phyloP scores from a whole-genome alignment of 2,797 vertebrate species.

The Malurus splendens region DNA sequence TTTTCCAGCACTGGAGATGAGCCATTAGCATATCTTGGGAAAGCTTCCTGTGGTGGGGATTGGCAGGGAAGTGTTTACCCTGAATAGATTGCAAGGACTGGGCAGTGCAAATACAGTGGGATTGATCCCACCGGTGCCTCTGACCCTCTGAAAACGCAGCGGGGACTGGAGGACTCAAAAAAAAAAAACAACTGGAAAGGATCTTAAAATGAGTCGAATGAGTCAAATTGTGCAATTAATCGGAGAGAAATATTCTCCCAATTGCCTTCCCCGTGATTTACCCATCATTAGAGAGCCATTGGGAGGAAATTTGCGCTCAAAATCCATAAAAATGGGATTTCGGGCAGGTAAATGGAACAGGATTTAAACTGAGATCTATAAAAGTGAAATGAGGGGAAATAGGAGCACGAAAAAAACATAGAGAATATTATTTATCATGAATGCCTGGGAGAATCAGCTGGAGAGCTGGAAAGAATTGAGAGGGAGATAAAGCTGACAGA shows the following conservation, averaged over 20 bases:
- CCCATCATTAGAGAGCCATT: neutral
- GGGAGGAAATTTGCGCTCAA: neutral
- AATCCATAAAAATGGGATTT: neutral
- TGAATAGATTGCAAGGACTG: slow-evolving; percentile 19
- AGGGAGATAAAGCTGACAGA: slow-evolving; percentile 32
- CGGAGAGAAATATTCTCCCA: neutral
- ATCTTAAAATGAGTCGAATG: neutral
- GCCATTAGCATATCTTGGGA: neutral
- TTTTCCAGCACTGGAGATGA: neutral
- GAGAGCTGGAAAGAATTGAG: neutral
- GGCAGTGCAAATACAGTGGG: slow-evolving; percentile 24
- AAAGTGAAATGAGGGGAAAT: neutral
- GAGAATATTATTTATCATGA: slow-evolving; percentile 2
- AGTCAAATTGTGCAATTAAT: neutral
- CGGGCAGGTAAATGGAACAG: neutral
- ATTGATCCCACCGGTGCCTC: neutral
- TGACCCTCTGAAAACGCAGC: neutral
- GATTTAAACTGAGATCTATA: neutral
- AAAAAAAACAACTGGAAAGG: too few species aligned
- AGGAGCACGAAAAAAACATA: neutral
- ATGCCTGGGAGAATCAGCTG: neutral
- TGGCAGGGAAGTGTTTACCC: slow-evolving; percentile 45
- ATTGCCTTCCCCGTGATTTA: neutral
- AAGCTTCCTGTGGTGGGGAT: neutral
- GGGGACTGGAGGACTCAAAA: neutral